A percentile compares a stretch with the other conserved stretches of the same genome.
Conservation (phyloP, 1,140 invertebrate genomes). For the Trachymyrmex cornetzi region DNA sequence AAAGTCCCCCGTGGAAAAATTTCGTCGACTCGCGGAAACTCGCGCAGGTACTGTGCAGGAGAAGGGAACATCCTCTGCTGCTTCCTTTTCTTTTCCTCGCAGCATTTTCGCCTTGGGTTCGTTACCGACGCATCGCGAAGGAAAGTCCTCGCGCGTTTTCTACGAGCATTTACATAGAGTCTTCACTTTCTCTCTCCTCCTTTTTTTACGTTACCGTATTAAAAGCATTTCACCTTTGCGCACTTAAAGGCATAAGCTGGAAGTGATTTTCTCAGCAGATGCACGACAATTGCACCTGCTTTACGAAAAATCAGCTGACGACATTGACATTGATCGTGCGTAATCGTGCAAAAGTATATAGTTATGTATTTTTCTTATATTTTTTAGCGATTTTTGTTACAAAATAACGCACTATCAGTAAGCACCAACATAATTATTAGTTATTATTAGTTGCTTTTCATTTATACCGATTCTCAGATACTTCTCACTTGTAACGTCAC, state of each 20-base stretch:
- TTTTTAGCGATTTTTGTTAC: not conserved
- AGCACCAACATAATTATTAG: no score
- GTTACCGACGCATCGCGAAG: constrained; percentile 16
- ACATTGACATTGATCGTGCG: not conserved
- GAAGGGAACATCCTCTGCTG: constrained; percentile 35
- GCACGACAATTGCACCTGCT: not conserved
- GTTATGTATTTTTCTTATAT: not conserved
- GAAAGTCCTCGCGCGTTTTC: constrained; percentile 44
- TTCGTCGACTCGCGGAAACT: constrained; percentile 38
- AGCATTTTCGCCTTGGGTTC: constrained; percentile 6
- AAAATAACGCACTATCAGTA: no score
- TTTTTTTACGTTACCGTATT: constrained; percentile 4
- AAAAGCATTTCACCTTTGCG: constrained; percentile 42
- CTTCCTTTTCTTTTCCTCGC: not conserved
- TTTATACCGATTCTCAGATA: no score
- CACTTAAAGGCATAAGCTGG: constrained; percentile 6
- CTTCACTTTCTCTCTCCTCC: not conserved
- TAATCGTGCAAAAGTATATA: constrained; percentile 1
- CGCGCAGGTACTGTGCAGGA: not conserved
- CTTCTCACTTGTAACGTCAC: no score
- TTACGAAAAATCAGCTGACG: constrained; percentile 1
- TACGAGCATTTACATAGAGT: constrained; percentile 27
- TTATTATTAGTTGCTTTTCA: no score
- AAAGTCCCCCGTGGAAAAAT: constrained; percentile 35
- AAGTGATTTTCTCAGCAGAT: constrained; percentile 8